These are phyloP conservation scores for Drosophila baimaii DNA, from an alignment of 1,140 invertebrate genomes.

Conservation along the genomic window DNA sequence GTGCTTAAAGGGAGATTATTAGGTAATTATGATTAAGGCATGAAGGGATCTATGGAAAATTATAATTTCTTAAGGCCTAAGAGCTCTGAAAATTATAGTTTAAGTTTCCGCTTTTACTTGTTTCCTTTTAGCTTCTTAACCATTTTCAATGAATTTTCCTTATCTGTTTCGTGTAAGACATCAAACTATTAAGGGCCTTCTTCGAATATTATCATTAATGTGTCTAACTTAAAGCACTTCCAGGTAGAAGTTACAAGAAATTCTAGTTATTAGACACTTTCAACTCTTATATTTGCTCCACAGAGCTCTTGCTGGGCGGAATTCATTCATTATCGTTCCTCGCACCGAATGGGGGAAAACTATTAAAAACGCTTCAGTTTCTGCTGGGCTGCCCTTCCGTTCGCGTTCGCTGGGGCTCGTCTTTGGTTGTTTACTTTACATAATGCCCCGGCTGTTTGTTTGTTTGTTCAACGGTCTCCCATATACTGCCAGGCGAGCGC, in stretches of 20 bases:
- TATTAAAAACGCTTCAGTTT: conserved; percentile 71
- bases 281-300: background rate
- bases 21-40: background rate
- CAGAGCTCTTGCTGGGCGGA: conserved; percentile 28
- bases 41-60: background rate
- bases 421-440: conserved; percentile 66
- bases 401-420: conserved; percentile 26
- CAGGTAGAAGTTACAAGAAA: background rate
- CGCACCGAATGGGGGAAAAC: conserved; percentile 48
- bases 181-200: background rate
- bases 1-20: background rate
- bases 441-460: conserved; percentile 55
- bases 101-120: no score
- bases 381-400: conserved; percentile 45
- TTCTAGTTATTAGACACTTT: background rate
- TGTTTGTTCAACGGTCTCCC: conserved; percentile 69
- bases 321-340: conserved; percentile 48
- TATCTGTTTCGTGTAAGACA: background rate
- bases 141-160: no score
- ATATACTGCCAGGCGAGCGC: conserved; percentile 43
- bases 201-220: background rate
- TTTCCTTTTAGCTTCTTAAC: no score
- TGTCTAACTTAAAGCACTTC: background rate
- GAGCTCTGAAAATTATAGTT: background rate
- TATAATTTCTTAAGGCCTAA: background rate